Conservation (phyloP, 2,113 vertebrate genomes). For the Lathamus discolor region DNA sequence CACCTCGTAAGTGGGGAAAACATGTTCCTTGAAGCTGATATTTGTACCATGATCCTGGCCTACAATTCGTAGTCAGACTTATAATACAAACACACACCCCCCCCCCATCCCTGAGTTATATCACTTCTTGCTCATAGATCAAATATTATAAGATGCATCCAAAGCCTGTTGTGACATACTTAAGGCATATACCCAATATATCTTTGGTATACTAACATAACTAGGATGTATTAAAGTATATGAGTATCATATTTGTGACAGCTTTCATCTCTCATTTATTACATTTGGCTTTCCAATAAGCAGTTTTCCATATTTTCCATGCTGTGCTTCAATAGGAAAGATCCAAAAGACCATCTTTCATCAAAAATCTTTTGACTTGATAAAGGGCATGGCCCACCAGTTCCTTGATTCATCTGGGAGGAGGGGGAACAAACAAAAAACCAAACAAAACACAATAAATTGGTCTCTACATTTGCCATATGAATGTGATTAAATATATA, state of each 20-base stretch:
- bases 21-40: neutral
- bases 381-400: neutral
- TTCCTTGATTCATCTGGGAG: neutral
- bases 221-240: neutral
- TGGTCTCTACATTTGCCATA: neutral
- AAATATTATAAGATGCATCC: neutral
- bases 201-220: neutral
- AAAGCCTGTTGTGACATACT: neutral
- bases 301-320: neutral
- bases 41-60: neutral
- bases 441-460: neutral
- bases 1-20: neutral
- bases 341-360: neutral
- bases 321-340: neutral
- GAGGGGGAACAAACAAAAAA: neutral
- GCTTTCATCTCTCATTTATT: neutral
- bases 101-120: neutral
- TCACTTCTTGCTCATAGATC: neutral
- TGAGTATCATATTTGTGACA: neutral
- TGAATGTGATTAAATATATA: neutral
- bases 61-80: neutral
- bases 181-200: neutral
- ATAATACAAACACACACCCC: neutral
- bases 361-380: neutral
- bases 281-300: neutral